Evolutionary conservation across 2,888 invertebrate genomes (phyloP).

Genomic region (Melieria picta): DNA sequence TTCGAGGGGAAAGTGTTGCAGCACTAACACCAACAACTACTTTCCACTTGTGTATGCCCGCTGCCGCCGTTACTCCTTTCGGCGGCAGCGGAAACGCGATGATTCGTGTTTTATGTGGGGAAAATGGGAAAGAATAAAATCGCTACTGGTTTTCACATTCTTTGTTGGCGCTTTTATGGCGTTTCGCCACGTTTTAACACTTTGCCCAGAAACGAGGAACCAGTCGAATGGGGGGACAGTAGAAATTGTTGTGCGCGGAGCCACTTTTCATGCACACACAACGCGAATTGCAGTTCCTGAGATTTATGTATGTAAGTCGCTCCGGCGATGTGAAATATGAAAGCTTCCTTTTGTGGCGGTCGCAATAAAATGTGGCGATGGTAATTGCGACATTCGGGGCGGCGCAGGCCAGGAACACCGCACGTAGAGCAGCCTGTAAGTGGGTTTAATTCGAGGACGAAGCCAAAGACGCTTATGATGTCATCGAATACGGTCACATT

Average conservation of each 20-base stretch:
- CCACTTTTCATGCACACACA: not conserved
- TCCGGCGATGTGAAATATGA: not conserved
- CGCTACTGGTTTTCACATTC: conserved; percentile 23
- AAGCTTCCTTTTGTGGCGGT: not conserved
- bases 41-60: no score
- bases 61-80: no score
- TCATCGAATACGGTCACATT: no score
- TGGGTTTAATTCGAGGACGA: no score
- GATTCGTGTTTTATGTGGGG: conserved; percentile 10
- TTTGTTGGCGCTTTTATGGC: conserved; percentile 27
- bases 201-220: conserved; percentile 32
- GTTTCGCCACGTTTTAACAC: conserved; percentile 38
- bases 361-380: no score
- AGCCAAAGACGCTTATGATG: no score
- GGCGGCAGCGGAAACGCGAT: not conserved
- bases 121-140: conserved; percentile 10
- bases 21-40: no score
- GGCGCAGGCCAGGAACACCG: no score
- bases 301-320: not conserved
- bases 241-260: not conserved
- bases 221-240: not conserved
- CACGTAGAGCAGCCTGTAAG: no score
- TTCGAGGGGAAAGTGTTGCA: not conserved
- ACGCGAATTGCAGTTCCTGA: not conserved
- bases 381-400: no score